Evolutionary conservation across 2,113 vertebrate species (phyloP).

Genomic region (Vulpes vulpes): DNA sequence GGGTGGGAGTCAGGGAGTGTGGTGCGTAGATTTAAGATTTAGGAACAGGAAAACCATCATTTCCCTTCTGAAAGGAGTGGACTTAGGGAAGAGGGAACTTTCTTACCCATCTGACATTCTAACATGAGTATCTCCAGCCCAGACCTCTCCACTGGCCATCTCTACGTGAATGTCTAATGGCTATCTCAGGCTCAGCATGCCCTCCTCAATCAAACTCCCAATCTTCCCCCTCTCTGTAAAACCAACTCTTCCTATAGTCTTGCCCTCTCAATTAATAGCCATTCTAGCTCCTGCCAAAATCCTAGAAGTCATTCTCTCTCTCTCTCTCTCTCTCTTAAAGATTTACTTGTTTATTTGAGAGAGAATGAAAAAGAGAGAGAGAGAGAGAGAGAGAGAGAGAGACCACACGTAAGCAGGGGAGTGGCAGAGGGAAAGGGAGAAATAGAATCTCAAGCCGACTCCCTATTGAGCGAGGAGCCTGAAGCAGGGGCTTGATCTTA

Average conservation of each 20-base stretch:
- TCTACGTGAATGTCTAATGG: not conserved
- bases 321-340: not conserved
- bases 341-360: not conserved
- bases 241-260: not conserved
- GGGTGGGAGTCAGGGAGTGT: accelerated
- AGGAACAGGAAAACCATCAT: not conserved
- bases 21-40: not conserved
- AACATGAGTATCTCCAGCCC: not conserved
- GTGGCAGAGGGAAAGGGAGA: not conserved
- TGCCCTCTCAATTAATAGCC: not conserved
- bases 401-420: not conserved
- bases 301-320: not conserved
- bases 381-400: not conserved
- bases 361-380: not conserved
- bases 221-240: not conserved
- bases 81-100: not conserved
- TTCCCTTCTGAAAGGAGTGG: not conserved
- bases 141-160: not conserved
- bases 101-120: not conserved
- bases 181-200: not conserved
- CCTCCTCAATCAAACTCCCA: not conserved
- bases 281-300: not conserved
- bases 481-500: not conserved
- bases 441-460: not conserved
- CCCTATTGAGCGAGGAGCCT: not conserved